Percentiles rank a stretch among this genome's conserved stretches.
These are phyloP conservation scores for Lysandra bellargus DNA, from an alignment of 2,888 invertebrate species.

Conservation along the genomic window DNA sequence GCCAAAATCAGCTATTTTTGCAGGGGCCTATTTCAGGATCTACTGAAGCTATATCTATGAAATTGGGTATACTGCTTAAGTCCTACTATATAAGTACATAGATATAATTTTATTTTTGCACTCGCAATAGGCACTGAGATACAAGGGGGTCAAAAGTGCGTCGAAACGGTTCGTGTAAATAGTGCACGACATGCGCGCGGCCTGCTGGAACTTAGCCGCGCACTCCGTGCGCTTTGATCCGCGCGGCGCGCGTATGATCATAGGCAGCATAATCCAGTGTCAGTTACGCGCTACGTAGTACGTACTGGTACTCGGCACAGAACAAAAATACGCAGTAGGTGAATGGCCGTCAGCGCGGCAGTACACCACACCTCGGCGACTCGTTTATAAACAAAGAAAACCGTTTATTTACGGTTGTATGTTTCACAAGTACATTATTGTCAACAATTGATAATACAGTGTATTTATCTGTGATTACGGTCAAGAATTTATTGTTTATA, in stretches of 20 bases:
- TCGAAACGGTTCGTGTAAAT: no score
- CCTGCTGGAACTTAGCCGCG: no score
- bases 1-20: no score
- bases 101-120: no score
- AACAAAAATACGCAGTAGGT: constrained; percentile 27
- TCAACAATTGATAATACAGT: neutral
- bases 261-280: neutral
- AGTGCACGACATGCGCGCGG: no score
- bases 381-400: neutral
- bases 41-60: no score
- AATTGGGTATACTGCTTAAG: no score
- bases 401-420: neutral
- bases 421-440: neutral
- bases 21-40: no score
- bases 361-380: neutral
- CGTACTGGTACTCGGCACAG: constrained; percentile 4
- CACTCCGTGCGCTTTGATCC: no score
- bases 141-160: no score
- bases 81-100: no score
- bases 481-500: neutral
- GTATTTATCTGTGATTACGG: neutral
- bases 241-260: neutral
- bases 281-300: neutral
- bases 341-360: neutral
- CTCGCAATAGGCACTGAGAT: no score